Evolutionary conservation across 1,140 invertebrate genomes (phyloP), one percentile per base, ranked within the genome.

Genomic region (Aphis gossypii): DNA sequence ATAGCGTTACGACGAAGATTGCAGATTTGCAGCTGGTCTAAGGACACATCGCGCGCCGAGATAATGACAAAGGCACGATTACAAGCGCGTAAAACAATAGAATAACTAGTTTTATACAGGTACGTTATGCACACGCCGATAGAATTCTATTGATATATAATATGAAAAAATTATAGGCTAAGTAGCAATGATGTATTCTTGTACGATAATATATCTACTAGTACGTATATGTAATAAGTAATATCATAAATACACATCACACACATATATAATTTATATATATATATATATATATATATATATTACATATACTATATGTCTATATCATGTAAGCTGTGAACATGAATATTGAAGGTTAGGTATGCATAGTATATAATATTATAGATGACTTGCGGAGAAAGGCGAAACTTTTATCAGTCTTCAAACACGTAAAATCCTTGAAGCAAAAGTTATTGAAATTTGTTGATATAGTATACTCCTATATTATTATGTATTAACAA

Each of bases 141-240:
- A 88, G 86, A 88, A 54, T 89, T 54, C 87, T 89, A 89, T 89
- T 23, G n/a, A 88, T 51, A 51, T 89, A 54, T 88, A 88, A 87
- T 88, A 35, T 2, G 30, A 54, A n/a, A 18, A 89, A 89, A 89
- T 89, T 89, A 89, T 54, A 89, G 87, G n/a, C 48, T 89, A 89
- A 89, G 35, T 89, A 89, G 46, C 48, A 54, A 89, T 89, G 51
- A 89, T 54, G 87, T 89, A 89, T 89, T 89, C 87, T 35, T 41
- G 83, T 84, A 38, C 23, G 83, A 84, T 84, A 84, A 84, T 84
- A 84, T 76, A 76, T 46, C 5, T 76, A 76, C 60, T n/a, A 35
- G 30, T 76, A 76, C 60, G 60, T 76, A 76, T 76, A 76, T 76
- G 60, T 76, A n/a, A 86, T 86, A 44, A 25, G 25, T 25, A 46